A percentile compares a stretch with the other conserved stretches of the same genome.
Conservation (phyloP, 2,113 vertebrate genomes). For the Bos javanicus region DNA sequence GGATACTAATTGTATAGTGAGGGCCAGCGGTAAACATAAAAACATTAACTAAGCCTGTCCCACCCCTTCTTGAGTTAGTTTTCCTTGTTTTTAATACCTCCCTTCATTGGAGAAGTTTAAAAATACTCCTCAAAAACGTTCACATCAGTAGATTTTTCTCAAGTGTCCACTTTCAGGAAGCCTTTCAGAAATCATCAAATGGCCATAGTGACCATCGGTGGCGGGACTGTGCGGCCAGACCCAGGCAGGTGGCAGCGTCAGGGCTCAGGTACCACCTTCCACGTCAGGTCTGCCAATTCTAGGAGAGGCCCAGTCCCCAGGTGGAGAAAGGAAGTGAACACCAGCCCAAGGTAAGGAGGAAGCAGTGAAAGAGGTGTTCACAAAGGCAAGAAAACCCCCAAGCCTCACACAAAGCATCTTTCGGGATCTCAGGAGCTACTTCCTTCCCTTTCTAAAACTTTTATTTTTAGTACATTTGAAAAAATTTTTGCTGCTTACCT, state of each 20-base stretch:
- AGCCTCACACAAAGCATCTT: neutral
- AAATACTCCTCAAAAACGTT: neutral
- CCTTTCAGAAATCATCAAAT: neutral
- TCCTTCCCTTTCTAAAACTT: conserved; percentile 42
- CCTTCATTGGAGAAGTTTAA: neutral
- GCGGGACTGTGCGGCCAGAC: neutral
- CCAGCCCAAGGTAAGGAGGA: neutral
- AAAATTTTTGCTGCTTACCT: neutral
- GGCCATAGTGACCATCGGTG: neutral
- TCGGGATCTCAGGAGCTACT: neutral
- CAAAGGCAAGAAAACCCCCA: neutral
- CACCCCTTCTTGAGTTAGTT: neutral
- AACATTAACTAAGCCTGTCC: neutral
- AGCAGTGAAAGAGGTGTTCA: neutral
- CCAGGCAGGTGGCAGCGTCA: neutral
- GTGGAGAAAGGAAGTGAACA: neutral
- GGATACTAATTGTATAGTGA: neutral
- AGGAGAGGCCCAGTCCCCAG: neutral
- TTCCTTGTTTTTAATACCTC: neutral
- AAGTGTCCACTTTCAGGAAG: neutral
- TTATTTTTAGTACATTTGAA: neutral
- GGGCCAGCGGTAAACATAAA: neutral
- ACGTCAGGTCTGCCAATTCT: neutral
- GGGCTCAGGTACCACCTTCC: neutral
- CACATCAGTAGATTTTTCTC: neutral